Evolutionary conservation across 2,797 vertebrate species (phyloP).

Genomic region (Paramormyrops hopkinsi): DNA sequence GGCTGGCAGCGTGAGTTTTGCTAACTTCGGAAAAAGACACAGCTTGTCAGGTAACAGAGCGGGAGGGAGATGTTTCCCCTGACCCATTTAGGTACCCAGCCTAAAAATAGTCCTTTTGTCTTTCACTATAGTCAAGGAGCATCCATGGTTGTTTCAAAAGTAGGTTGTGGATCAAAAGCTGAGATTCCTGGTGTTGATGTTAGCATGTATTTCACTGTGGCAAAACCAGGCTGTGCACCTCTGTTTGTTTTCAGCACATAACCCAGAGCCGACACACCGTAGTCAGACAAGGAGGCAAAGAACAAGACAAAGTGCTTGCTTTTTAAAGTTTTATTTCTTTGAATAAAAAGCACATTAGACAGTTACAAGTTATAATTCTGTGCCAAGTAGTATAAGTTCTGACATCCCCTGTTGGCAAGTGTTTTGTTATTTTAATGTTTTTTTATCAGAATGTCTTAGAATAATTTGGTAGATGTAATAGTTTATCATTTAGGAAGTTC

Average conservation of each 20-base stretch:
- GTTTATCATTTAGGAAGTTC: neutral
- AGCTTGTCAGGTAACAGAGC: neutral
- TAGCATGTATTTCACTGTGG: neutral
- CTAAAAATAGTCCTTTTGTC: slow-evolving; percentile 10
- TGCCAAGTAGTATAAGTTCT: neutral
- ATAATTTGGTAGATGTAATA: neutral
- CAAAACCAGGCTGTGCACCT: neutral
- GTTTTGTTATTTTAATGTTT: neutral
- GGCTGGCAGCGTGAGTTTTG: neutral
- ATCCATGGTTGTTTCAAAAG: neutral
- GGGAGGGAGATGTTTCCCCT: neutral
- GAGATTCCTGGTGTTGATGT: neutral
- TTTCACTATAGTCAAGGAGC: neutral
- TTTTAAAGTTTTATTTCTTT: neutral
- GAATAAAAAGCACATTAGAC: neutral
- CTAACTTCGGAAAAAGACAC: neutral
- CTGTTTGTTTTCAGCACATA: neutral
- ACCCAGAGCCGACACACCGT: neutral
- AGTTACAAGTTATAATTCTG: neutral
- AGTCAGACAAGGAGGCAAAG: neutral
- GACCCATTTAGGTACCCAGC: neutral
- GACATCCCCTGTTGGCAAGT: neutral
- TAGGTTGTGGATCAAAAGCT: neutral
- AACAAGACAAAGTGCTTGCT: neutral
- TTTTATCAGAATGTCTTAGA: neutral